Evolutionary conservation across 2,797 vertebrate genomes (phyloP).

Genomic region (Sciurus vulgaris): DNA sequence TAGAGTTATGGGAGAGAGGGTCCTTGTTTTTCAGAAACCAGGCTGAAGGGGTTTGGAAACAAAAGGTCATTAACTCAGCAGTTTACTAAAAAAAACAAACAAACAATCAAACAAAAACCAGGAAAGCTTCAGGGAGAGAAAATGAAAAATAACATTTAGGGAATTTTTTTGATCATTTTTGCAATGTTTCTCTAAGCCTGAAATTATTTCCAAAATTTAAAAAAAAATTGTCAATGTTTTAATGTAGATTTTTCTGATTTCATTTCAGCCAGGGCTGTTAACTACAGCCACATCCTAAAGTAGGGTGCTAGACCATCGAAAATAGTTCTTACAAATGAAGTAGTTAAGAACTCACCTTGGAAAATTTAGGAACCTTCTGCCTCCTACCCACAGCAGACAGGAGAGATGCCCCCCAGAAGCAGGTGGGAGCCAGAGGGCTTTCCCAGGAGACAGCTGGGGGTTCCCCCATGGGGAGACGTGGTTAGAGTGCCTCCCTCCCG

Average conservation of each 20-base stretch:
- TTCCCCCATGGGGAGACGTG: not conserved
- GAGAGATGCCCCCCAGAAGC: not conserved
- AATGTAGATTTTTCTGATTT: not conserved
- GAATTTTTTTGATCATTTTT: not conserved
- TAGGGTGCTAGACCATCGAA: not conserved
- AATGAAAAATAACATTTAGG: not conserved
- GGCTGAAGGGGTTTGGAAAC: not conserved
- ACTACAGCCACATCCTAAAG: not conserved
- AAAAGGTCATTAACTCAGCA: not conserved
- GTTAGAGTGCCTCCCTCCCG: not conserved
- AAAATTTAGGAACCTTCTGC: not conserved
- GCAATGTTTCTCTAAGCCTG: conserved; percentile 26
- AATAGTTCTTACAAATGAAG: not conserved
- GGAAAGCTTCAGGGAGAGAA: not conserved
- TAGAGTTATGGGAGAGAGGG: not conserved
- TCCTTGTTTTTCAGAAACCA: not conserved
- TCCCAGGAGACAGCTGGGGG: not conserved
- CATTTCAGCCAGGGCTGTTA: not conserved
- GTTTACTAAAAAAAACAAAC: not conserved
- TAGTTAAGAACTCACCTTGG: not conserved
- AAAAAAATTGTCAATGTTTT: not conserved
- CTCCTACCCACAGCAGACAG: not conserved
- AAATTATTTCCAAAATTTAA: conserved; percentile 49
- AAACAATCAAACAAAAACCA: not conserved
- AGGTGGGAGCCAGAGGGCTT: not conserved